Evolutionary conservation across 2,888 invertebrate species (phyloP).

Genomic region (Gymnosoma rotundatum): DNA sequence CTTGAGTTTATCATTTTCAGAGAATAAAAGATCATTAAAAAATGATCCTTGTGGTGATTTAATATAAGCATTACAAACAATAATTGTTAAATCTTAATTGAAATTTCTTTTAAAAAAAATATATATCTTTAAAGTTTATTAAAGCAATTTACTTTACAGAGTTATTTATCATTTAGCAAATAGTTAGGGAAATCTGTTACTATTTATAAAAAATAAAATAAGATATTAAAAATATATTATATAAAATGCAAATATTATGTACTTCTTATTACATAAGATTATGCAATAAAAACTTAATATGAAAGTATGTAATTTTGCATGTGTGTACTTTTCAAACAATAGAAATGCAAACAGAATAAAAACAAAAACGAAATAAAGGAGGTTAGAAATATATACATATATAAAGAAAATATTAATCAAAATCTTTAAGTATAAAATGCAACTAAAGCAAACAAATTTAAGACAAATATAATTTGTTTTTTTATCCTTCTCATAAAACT

Average conservation of each 20-base stretch:
- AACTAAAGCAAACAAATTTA: conserved; percentile 22
- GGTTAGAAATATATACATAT: too few species aligned
- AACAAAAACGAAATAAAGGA: neutral
- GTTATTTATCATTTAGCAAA: conserved; percentile 66
- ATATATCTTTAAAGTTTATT: neutral
- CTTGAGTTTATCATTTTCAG: neutral
- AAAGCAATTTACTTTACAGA: conserved; percentile 35
- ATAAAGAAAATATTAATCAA: conserved; percentile 53
- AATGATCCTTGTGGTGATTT: conserved; percentile 6
- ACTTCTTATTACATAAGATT: conserved; percentile 18
- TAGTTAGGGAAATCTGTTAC: conserved; percentile 72
- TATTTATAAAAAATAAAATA: conserved; percentile 59
- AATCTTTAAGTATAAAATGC: conserved; percentile 60
- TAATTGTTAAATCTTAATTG: conserved; percentile 43
- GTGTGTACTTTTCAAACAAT: conserved; percentile 2
- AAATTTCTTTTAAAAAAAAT: conserved; percentile 45
- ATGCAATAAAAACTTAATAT: conserved; percentile 5
- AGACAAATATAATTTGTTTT: conserved; percentile 20
- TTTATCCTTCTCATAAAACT: conserved; percentile 19
- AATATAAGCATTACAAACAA: conserved; percentile 16
- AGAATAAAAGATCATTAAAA: neutral
- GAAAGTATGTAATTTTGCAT: neutral
- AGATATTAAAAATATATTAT: conserved; percentile 52
- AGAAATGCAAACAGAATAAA: conserved; percentile 16
- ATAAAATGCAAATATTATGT: conserved; percentile 64